Conservation (phyloP, 1,140 invertebrate species). For the Portunus trituberculatus region DNA sequence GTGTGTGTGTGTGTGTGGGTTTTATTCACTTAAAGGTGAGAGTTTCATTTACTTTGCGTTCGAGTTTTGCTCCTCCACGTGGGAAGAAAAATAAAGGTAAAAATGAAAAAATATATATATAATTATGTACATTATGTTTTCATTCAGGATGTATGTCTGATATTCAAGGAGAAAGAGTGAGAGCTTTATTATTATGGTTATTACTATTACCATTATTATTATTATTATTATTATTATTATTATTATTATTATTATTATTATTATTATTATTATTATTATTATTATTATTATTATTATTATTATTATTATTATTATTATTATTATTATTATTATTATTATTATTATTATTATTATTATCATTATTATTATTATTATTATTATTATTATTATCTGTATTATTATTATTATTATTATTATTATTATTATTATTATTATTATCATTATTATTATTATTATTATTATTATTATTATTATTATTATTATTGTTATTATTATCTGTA, state of each 20-base stretch:
- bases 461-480: not conserved
- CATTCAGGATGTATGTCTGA: not conserved
- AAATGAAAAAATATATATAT: not conserved
- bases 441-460: not conserved
- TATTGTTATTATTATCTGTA: too few relatives aligned
- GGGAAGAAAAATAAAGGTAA: not conserved
- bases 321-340: not conserved
- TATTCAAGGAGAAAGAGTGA: not conserved
- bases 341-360: constrained; percentile 24
- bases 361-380: not conserved
- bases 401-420: too few relatives aligned
- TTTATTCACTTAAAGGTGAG: not conserved
- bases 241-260: not conserved
- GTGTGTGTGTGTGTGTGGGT: constrained; percentile 29
- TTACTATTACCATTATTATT: too few relatives aligned
- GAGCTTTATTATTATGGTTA: not conserved
- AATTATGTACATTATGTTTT: not conserved
- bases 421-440: too few relatives aligned
- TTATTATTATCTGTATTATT: too few relatives aligned
- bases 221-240: too few relatives aligned
- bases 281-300: not conserved
- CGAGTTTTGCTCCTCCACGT: not conserved
- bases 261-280: not conserved
- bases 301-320: not conserved
- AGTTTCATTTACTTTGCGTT: not conserved